Evolutionary conservation across 2,113 vertebrate species (phyloP).

Genomic region (Chrysochloris asiatica): DNA sequence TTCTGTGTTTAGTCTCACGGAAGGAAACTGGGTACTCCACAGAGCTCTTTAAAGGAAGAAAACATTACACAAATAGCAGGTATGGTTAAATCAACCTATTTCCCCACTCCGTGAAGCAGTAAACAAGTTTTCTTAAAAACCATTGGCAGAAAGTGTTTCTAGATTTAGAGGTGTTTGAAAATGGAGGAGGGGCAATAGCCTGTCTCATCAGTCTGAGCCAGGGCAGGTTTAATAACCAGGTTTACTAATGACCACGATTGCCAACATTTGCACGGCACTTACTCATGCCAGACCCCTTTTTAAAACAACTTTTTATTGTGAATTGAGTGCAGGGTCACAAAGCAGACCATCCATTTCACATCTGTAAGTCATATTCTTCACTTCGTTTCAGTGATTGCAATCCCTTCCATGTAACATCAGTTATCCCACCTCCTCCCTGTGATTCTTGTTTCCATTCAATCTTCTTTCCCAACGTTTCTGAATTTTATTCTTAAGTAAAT

Average conservation of each 20-base stretch:
- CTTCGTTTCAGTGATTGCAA: too few species aligned
- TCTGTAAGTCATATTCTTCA: too few species aligned
- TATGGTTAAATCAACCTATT: slow-evolving; percentile 55
- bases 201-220: background rate
- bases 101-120: slow-evolving; percentile 35
- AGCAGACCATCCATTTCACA: too few species aligned
- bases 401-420: too few species aligned
- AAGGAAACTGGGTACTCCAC: slow-evolving; percentile 39
- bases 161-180: background rate
- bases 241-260: background rate
- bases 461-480: too few species aligned
- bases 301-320: too few species aligned
- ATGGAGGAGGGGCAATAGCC: background rate
- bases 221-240: background rate
- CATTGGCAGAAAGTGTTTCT: background rate
- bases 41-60: slow-evolving; percentile 62
- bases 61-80: slow-evolving; percentile 40
- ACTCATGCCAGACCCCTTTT: too few species aligned
- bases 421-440: too few species aligned
- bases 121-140: slow-evolving; percentile 53
- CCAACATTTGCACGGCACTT: background rate
- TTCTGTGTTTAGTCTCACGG: slow-evolving; percentile 27
- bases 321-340: too few species aligned
- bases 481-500: too few species aligned
- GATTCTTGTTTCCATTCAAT: too few species aligned